phyloP scores from a whole-genome alignment of 2,888 invertebrate species.

The Ellobium chinense region DNA sequence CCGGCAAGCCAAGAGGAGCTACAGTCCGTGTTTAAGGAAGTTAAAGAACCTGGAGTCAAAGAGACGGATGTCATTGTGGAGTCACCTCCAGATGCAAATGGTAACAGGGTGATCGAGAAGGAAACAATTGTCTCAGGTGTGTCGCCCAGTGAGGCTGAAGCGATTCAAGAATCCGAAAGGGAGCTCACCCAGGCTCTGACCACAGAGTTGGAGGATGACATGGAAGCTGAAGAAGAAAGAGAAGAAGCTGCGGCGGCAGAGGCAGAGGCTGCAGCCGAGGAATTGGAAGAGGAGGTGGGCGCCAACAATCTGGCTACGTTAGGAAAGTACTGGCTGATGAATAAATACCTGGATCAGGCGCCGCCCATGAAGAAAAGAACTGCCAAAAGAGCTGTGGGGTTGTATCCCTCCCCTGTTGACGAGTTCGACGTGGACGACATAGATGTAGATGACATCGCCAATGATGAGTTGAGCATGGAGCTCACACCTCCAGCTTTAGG shows the following conservation, averaged over 20 bases:
- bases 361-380: constrained; percentile 18
- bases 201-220: background rate
- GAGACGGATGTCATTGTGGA: constrained; percentile 17
- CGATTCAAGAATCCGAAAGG: background rate
- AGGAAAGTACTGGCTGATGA: background rate
- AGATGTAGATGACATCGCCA: background rate
- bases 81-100: background rate
- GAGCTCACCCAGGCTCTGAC: background rate
- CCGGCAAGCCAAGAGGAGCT: constrained; percentile 34
- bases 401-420: background rate
- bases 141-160: background rate
- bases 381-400: background rate
- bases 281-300: background rate
- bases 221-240: background rate
- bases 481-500: background rate
- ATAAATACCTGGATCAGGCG: background rate
- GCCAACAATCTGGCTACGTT: background rate
- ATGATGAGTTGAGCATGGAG: background rate
- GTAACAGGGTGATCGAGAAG: background rate
- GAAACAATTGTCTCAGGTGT: background rate
- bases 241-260: background rate
- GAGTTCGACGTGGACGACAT: constrained; percentile 8
- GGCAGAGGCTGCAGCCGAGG: background rate
- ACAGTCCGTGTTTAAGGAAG: background rate
- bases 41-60: constrained; percentile 8